Conservation (phyloP, 2,113 vertebrate genomes). For the Xenotilapia leptura region DNA sequence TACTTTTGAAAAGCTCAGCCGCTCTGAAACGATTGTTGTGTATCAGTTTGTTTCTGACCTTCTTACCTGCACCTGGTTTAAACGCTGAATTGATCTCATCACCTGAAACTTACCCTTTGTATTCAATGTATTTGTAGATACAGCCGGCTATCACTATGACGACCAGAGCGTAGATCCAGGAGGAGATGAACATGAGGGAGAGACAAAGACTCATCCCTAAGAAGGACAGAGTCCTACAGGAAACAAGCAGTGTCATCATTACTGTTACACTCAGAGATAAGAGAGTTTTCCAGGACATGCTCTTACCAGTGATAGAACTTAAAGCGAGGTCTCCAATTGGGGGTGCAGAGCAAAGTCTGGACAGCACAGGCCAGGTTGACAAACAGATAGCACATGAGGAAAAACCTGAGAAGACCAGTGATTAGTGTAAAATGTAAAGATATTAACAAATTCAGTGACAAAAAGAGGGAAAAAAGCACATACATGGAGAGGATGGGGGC, state of each 20-base stretch:
- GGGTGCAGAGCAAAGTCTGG: constrained; percentile 87
- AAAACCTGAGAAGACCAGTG: constrained; percentile 76
- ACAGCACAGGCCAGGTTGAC: constrained; percentile 96
- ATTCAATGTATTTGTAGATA: constrained; percentile 98
- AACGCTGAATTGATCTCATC: neutral
- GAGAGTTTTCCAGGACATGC: neutral
- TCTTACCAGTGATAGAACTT: constrained; percentile 88
- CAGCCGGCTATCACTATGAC: constrained; percentile 89
- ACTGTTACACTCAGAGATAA: neutral
- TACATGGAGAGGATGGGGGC: constrained; percentile 96
- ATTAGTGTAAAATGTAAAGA: neutral
- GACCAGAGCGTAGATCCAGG: constrained; percentile 91
- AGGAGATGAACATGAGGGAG: constrained; percentile 94
- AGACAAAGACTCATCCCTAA: constrained; percentile 95
- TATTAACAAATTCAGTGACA: neutral
- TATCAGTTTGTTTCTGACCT: neutral
- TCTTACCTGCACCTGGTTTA: accelerated
- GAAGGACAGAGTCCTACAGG: constrained; percentile 87
- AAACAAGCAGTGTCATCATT: neutral
- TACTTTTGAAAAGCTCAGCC: neutral
- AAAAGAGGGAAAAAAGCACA: neutral
- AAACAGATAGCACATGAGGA: constrained; percentile 97
- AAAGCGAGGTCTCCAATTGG: constrained; percentile 96
- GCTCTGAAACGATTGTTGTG: neutral
- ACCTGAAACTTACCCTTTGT: constrained; percentile 82